Evolutionary conservation across 2,888 invertebrate species (phyloP), one percentile per base, ranked within the genome.

Genomic region (Toxonevra muliebris): DNA sequence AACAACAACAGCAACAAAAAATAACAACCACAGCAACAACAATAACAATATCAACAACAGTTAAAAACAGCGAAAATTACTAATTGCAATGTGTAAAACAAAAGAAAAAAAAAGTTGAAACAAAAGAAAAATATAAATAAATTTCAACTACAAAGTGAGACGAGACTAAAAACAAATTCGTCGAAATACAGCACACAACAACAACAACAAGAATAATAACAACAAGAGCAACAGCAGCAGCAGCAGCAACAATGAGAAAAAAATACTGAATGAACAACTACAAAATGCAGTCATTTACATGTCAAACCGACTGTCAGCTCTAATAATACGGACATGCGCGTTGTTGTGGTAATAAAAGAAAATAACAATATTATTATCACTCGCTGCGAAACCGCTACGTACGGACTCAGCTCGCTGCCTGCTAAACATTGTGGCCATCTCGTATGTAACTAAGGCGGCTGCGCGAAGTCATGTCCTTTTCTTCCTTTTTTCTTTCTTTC

Each of bases 361-460:
- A 65, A 72, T 74, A 74, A 74, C 74, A 74, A 73, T 72, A 73
- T 74, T 74, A 74, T 74, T 74, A 74, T 74, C 74, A 73, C 73
- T 71, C 17, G 30, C 30, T 30, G 30, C 30, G 30, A 30, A 30
- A 30, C 30, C 30, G 30, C 52, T 48, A 52, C 20, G 30, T 11
- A 11, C 41, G 45, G 40, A 15, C 20, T 48, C 42, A 58, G 42
- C 30, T 15, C 61, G 19, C 62, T n/a, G 42, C 61, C 17, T 41
- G 30, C 17, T 12, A 54, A 45, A 45, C 30, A 12, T 17, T 48
- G 15, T 52, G 9, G 48, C 40, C 41, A 52, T 20, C 58, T 52
- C 65, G 65, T 20, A 65, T 50, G 50, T 58, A 7, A 30, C 30
- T 30, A 68, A 70, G 70, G 68, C 73, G 71, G 70, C 72, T 73